These are phyloP conservation scores for Butorides virescens DNA, from an alignment of 2,113 vertebrate species.

Conservation along the genomic window DNA sequence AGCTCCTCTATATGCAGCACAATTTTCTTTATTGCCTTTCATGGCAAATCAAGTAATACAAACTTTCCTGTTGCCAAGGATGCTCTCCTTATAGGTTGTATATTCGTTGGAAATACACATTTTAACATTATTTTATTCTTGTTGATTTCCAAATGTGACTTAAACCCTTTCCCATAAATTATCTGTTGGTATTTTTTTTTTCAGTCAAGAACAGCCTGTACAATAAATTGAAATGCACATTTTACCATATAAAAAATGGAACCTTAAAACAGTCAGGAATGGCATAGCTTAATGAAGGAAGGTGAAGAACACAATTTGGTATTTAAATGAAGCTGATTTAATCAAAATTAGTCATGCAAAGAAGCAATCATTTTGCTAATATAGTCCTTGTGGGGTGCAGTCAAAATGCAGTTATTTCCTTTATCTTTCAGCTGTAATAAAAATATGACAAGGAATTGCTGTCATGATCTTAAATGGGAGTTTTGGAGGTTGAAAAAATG, in stretches of 20 bases:
- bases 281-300: conserved; percentile 24
- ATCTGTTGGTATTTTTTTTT: background rate
- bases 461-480: conserved; percentile 17
- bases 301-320: conserved; percentile 52
- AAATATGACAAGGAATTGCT: conserved; percentile 40
- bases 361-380: conserved; percentile 55
- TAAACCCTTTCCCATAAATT: background rate
- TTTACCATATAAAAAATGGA: background rate
- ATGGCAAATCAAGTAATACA: background rate
- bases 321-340: conserved; percentile 67
- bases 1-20: background rate
- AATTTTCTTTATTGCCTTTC: conserved; percentile 10
- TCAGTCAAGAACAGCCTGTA: background rate
- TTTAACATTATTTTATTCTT: conserved; percentile 25
- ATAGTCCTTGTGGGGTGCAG: conserved; percentile 38
- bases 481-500: background rate
- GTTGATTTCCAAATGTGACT: conserved; percentile 22
- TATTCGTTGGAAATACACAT: background rate
- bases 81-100: background rate
- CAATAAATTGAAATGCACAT: background rate
- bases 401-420: conserved; percentile 60
- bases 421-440: conserved; percentile 60
- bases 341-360: conserved; percentile 71
- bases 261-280: background rate
- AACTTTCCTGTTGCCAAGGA: background rate